Conservation (phyloP, 2,888 invertebrate species). For the Atherix ibis region DNA sequence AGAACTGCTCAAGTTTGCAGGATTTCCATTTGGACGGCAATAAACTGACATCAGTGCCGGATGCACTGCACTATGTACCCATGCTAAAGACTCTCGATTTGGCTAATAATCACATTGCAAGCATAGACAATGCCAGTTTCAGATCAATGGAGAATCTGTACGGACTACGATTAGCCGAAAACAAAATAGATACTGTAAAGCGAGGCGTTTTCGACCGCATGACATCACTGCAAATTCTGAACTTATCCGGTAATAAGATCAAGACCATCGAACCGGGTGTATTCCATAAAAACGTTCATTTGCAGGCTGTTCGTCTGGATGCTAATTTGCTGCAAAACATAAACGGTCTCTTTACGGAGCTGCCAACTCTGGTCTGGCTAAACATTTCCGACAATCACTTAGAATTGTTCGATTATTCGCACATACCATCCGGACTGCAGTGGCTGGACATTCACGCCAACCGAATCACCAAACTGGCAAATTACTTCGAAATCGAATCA, state of each 20-base stretch:
- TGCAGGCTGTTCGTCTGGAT: slow-evolving; percentile 79
- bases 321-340: slow-evolving; percentile 71
- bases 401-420: slow-evolving; percentile 76
- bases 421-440: slow-evolving; percentile 66
- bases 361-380: slow-evolving; percentile 71
- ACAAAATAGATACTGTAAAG: slow-evolving; percentile 66
- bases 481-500: slow-evolving; percentile 53
- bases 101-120: slow-evolving; percentile 76
- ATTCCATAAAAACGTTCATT: slow-evolving; percentile 57
- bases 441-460: slow-evolving; percentile 86
- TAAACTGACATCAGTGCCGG: slow-evolving; percentile 60
- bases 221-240: slow-evolving; percentile 67
- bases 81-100: slow-evolving; percentile 75
- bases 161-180: slow-evolving; percentile 76
- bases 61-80: slow-evolving; percentile 68
- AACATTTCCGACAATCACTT: slow-evolving; percentile 85
- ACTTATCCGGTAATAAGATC: slow-evolving; percentile 74
- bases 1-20: slow-evolving; percentile 76
- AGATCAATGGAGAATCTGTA: slow-evolving; percentile 72
- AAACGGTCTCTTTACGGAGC: slow-evolving; percentile 65
- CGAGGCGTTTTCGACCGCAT: slow-evolving; percentile 63
- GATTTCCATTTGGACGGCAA: slow-evolving; percentile 84
- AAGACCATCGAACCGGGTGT: slow-evolving; percentile 61
- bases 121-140: slow-evolving; percentile 67
- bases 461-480: slow-evolving; percentile 63